These are phyloP conservation scores for Ophion ellenae DNA, from an alignment of 2,888 invertebrate species.

Conservation along the genomic window DNA sequence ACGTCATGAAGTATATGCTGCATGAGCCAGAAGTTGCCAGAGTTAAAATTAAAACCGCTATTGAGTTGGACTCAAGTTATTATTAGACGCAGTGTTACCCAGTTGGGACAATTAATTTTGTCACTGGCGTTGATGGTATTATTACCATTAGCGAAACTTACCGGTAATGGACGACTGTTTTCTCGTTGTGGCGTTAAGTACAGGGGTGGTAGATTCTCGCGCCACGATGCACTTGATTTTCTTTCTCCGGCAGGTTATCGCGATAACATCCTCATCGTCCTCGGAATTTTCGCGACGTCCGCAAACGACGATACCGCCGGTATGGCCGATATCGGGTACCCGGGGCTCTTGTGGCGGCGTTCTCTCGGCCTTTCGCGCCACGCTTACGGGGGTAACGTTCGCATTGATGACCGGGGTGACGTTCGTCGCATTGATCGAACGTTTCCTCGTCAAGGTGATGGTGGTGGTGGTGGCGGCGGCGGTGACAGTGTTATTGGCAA, in stretches of 20 bases:
- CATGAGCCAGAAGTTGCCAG: no score
- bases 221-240: slow-evolving; percentile 67
- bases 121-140: neutral
- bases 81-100: no score
- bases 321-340: slow-evolving; percentile 77
- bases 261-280: slow-evolving; percentile 7
- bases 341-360: slow-evolving; percentile 80
- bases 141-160: slow-evolving; percentile 53
- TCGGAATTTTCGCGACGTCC: neutral
- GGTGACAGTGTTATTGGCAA: neutral
- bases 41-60: no score
- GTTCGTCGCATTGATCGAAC: neutral
- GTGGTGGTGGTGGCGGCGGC: slow-evolving; percentile 17
- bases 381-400: slow-evolving; percentile 8
- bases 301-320: slow-evolving; percentile 52
- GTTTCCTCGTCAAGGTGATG: slow-evolving; percentile 15
- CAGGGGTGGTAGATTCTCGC: slow-evolving; percentile 76
- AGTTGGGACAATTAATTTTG: no score
- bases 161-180: slow-evolving; percentile 80
- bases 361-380: slow-evolving; percentile 73
- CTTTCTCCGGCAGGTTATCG: slow-evolving; percentile 66
- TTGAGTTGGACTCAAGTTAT: no score
- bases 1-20: neutral
- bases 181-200: slow-evolving; percentile 70
- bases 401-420: neutral